Evolutionary conservation across 2,888 invertebrate genomes (phyloP), one percentile per base, ranked within the genome.

Genomic region (Rhamphomyia laevipes): DNA sequence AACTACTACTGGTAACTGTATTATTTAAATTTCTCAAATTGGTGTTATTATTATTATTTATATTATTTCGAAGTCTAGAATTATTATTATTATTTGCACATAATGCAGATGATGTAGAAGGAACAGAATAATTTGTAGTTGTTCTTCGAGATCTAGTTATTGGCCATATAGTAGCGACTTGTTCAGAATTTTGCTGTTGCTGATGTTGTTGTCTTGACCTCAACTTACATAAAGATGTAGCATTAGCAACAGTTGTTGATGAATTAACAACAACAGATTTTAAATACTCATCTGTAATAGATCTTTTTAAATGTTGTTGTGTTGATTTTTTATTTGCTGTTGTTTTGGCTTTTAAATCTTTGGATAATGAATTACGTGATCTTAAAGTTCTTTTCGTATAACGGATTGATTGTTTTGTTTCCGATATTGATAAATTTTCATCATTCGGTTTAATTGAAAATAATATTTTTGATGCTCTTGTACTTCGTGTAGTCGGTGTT

Each of bases 301-400:
- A 9, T 27, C 23, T 27, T 27, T 27, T 27, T 27, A 27, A 27
- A 27, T 27, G 23, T 35, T 53, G 49, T 44, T 42, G 35, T 23
- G 44, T 16, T 49, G 45, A 21, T 43, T 41, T 49, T 41, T 48
- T 40, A 40, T 50, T 47, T 35, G 45, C 21, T 16, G 49, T 30
- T 49, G 49, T 45, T 52, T 60, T 63, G 7, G 55, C 55, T 41
- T 61, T 61, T 53, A 62, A 52, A 45, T 61, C 62, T 57, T 58
- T 62, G 27, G 57, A 49, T 21, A 58, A 54, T 10, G 59, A 59
- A 44, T 67, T 67, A 6, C 67, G 59, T 1, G 68, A 66, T 45
- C 68, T 59, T 16, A 68, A 52, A 23, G 65, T 68, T 9, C 69
- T 59, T 51, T 67, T 68, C 6, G 60, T 63, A 48, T 65, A 59